Evolutionary conservation across 2,888 invertebrate genomes (phyloP), one percentile per base, ranked within the genome.

Genomic region (Nysson spinosus): DNA sequence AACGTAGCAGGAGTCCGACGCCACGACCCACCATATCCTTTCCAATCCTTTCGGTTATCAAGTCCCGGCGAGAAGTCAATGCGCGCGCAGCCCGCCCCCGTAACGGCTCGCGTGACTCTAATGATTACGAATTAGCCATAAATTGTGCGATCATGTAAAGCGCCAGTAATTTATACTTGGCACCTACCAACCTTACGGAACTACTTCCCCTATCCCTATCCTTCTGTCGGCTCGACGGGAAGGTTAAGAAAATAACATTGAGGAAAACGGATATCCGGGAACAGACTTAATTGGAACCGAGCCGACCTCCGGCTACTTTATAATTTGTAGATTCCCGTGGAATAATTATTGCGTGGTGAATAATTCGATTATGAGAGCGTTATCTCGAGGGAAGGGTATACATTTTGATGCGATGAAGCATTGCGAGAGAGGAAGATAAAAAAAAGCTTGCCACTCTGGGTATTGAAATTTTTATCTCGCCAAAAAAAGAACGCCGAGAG

Each of bases 81-180:
- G 74, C 72, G 81, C 78, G 56, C n/a, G n/a, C n/a, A 80, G 43
- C 73, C 57, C 57, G 74, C 68, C 75, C n/a, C 74, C 71, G 62
- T 78, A 80, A 75, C 77, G 75, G 78, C 74, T 83, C 74, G 83
- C 83, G 83, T 83, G 82, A 82, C 80, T 79, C 72, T 81, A 79
- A 82, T 83, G 74, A 81, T 82, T 82, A 78, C 78, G 75, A 80
- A 82, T 83, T 81, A 83, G 74, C 75, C 75, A 81, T 81, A 81
- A 83, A 83, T 83, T 78, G 78, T 75, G 75, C 76, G 80, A 82
- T 83, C 82, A 70, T 78, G 80, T 81, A 78, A 82, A 80, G 73
- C 75, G 75, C 56, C 47, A 49, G 58, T 77, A 79, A 81, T 82
- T 83, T 82, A 79, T 77, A 75, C 77, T n/a, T 75, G 65, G 56